These are phyloP conservation scores for Ptilonorhynchus violaceus DNA, from an alignment of 2,113 vertebrate genomes.

Conservation along the genomic window DNA sequence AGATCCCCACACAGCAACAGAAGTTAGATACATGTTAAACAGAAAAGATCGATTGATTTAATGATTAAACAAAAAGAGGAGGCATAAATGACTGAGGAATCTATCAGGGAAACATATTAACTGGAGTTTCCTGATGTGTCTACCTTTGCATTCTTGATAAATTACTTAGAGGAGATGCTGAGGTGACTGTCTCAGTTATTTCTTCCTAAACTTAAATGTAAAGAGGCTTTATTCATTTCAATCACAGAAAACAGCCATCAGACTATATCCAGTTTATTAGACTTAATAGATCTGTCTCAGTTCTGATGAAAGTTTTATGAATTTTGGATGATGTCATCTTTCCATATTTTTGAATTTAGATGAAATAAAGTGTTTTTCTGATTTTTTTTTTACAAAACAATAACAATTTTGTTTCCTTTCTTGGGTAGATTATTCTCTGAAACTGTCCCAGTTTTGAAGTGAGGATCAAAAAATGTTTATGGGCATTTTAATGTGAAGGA, in stretches of 20 bases:
- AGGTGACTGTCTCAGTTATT: background rate
- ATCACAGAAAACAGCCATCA: background rate
- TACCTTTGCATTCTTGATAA: background rate
- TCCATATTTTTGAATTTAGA: background rate
- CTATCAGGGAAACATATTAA: constrained; percentile 27
- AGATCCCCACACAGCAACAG: background rate
- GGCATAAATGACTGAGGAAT: background rate
- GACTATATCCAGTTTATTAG: background rate
- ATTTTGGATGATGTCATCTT: background rate
- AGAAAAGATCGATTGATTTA: background rate
- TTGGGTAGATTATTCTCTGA: background rate
- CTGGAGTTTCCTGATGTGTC: background rate
- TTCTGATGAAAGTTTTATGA: background rate
- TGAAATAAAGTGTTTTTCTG: background rate
- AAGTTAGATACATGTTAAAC: background rate
- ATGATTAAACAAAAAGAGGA: constrained; percentile 35
- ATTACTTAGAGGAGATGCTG: background rate
- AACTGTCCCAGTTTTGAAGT: background rate
- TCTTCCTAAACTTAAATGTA: background rate
- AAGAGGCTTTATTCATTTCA: background rate
- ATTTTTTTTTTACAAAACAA: background rate
- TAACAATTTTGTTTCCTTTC: background rate
- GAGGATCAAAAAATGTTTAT: background rate
- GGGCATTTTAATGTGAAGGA: background rate
- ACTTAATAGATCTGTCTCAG: background rate